A percentile compares a stretch with the other conserved stretches of the same genome.
Conservation (phyloP, 2,797 vertebrate genomes). For the Anabas testudineus region DNA sequence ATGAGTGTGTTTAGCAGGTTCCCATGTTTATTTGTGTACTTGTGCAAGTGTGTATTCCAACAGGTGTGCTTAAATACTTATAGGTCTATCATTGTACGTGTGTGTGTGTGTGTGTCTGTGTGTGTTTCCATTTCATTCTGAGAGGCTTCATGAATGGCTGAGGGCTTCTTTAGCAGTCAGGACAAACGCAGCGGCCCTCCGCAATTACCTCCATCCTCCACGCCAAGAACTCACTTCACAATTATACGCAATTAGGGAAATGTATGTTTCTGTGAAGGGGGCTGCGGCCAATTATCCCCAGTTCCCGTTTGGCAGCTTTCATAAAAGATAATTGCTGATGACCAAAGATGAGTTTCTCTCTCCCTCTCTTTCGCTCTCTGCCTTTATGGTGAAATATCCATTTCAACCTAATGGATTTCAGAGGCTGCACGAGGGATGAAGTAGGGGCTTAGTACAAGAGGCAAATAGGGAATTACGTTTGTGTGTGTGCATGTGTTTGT, state of each 20-base stretch:
- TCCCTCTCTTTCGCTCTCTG: constrained; percentile 31
- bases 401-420: constrained; percentile 76
- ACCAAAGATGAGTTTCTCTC: constrained; percentile 74
- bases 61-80: constrained; percentile 33
- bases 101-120: constrained; percentile 13
- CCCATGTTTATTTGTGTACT: neutral
- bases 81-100: constrained; percentile 16
- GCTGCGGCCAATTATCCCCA: constrained; percentile 78
- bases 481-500: neutral
- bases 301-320: constrained; percentile 82
- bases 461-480: constrained; percentile 6
- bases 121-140: constrained; percentile 48
- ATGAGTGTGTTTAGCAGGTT: constrained; percentile 2
- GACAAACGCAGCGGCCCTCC: constrained; percentile 72
- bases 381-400: constrained; percentile 63
- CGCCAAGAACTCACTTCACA: constrained; percentile 83
- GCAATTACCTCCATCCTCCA: constrained; percentile 82
- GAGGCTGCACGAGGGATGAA: constrained; percentile 36
- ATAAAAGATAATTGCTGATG: constrained; percentile 84
- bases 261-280: constrained; percentile 82
- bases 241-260: constrained; percentile 87
- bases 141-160: constrained; percentile 75
- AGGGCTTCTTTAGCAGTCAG: constrained; percentile 78
- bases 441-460: constrained; percentile 6
- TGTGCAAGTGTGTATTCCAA: neutral